Conservation (phyloP, 2,113 vertebrate species). For the Ptychochromis oligacanthus region DNA sequence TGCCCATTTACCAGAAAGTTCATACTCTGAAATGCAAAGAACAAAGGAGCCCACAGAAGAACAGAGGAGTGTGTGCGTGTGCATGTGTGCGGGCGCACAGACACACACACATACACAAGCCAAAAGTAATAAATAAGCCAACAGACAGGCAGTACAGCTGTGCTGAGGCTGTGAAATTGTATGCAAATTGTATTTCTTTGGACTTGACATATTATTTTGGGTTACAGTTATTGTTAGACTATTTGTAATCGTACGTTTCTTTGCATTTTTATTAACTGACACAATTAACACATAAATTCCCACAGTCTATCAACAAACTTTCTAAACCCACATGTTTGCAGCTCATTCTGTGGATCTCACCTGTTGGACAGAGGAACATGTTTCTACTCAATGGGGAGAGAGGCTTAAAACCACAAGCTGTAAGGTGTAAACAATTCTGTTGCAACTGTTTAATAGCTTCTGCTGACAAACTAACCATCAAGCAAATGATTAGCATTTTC, state of each 20-base stretch:
- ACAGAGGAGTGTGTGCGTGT: no score
- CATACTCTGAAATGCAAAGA: background rate
- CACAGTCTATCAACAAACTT: background rate
- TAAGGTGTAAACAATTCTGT: background rate
- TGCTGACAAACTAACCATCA: background rate
- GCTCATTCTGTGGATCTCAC: background rate
- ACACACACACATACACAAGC: background rate
- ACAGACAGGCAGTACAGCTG: background rate
- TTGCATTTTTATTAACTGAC: slow-evolving; percentile 6
- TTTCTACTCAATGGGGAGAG: background rate
- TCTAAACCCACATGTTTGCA: background rate
- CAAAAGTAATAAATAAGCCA: background rate
- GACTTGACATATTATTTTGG: background rate
- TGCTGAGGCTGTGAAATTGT: slow-evolving; percentile 1
- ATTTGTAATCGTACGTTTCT: background rate
- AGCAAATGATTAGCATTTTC: background rate
- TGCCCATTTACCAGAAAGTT: background rate
- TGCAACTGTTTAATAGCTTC: background rate
- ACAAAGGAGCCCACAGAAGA: background rate
- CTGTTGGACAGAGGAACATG: background rate
- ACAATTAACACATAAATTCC: slow-evolving; percentile 2
- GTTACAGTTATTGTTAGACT: background rate
- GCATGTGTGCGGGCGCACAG: no score
- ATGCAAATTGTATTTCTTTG: slow-evolving; percentile 4
- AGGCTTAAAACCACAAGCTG: no score